Conservation (phyloP, 1,140 invertebrate species). For the Lasioglossum baleicum region DNA sequence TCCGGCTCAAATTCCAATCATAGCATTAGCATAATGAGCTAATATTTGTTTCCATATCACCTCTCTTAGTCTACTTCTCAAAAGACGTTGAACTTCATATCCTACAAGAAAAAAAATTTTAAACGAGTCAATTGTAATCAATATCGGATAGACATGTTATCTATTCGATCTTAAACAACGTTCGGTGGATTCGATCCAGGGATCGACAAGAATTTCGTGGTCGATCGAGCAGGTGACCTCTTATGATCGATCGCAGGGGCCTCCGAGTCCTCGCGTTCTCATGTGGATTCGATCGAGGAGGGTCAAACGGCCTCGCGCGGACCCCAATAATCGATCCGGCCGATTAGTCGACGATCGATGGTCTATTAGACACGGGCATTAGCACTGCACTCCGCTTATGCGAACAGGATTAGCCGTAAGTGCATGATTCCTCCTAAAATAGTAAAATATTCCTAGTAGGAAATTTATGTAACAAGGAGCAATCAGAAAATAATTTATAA, state of each 20-base stretch:
- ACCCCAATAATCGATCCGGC: constrained; percentile 1
- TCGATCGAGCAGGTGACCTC: background rate
- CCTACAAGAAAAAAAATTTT: background rate
- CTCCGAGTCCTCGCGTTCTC: background rate
- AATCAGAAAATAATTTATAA: no score
- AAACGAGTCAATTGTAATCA: background rate
- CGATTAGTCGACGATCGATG: background rate
- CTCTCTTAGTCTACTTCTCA: no score
- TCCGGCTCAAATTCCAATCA: background rate
- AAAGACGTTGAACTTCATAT: no score
- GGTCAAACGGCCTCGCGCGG: background rate
- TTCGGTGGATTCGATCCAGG: background rate
- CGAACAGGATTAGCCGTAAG: background rate
- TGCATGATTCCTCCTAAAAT: no score
- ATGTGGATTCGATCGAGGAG: background rate
- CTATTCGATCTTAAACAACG: background rate
- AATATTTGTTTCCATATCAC: constrained; percentile 11
- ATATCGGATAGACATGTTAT: background rate
- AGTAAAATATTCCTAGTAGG: no score
- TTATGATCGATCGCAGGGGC: constrained; percentile 9
- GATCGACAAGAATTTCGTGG: background rate
- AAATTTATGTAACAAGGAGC: no score
- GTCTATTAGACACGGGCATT: constrained; percentile 11
- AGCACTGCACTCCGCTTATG: background rate
- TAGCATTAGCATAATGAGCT: constrained; percentile 7